These are phyloP conservation scores for Clivina fossor DNA, from an alignment of 2,888 invertebrate species.

Conservation along the genomic window DNA sequence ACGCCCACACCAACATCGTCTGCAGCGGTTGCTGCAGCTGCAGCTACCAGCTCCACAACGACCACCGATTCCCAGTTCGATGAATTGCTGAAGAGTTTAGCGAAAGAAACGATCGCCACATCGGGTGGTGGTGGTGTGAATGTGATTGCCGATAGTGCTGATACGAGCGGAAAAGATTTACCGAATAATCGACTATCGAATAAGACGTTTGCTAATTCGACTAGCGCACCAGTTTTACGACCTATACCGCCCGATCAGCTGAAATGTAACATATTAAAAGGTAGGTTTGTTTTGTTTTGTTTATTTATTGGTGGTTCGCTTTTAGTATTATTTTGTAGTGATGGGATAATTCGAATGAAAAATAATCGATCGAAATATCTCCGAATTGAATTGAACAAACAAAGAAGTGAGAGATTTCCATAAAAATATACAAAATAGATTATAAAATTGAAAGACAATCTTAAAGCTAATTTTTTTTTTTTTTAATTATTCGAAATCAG, in stretches of 20 bases:
- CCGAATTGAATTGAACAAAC: no score
- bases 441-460: no score
- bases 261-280: constrained; percentile 94
- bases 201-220: constrained; percentile 58
- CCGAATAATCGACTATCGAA: constrained; percentile 68
- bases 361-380: no score
- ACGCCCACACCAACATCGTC: not conserved
- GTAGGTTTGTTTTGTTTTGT: constrained; percentile 58
- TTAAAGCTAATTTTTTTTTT: no score
- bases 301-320: no score
- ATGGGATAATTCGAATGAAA: no score
- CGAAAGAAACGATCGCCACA: constrained; percentile 54
- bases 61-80: constrained; percentile 63
- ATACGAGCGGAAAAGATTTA: constrained; percentile 57
- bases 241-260: constrained; percentile 87
- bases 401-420: no score
- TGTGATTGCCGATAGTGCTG: constrained; percentile 62
- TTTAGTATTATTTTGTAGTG: no score
- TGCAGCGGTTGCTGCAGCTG: constrained; percentile 36
- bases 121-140: constrained; percentile 59
- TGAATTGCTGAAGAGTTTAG: constrained; percentile 68
- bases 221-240: constrained; percentile 54
- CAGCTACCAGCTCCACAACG: constrained; percentile 48
- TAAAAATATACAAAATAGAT: no score
- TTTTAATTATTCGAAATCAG: no score